Evolutionary conservation across 2,797 vertebrate species (phyloP).

Genomic region (Halcyon smyrnensis): DNA sequence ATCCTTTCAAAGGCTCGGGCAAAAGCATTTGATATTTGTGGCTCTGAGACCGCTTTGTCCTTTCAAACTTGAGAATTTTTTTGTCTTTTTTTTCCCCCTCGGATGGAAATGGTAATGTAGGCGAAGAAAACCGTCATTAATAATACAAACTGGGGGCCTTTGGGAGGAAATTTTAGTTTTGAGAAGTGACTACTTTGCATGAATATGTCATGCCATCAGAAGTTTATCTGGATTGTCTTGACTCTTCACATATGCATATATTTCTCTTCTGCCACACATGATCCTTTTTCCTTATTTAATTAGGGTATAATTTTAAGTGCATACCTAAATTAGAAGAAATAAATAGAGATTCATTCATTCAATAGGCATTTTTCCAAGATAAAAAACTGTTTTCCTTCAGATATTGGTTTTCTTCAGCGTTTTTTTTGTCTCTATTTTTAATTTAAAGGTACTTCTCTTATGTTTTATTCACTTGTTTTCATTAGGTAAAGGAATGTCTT

Average conservation of each 20-base stretch:
- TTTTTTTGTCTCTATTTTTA: slow-evolving; percentile 65
- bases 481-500: slow-evolving; percentile 73
- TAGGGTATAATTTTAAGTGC: slow-evolving; percentile 59
- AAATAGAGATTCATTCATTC: slow-evolving; percentile 45
- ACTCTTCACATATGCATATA: slow-evolving; percentile 39
- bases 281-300: slow-evolving; percentile 64
- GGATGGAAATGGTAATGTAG: slow-evolving; percentile 15
- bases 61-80: slow-evolving; percentile 16
- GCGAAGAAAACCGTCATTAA: slow-evolving; percentile 48
- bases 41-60: not conserved
- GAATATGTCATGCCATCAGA: slow-evolving; percentile 34
- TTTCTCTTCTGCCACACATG: slow-evolving; percentile 40
- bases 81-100: slow-evolving; percentile 10
- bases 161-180: slow-evolving; percentile 44
- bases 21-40: not conserved
- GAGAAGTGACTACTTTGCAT: slow-evolving; percentile 39
- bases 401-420: not conserved
- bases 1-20: not conserved
- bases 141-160: slow-evolving; percentile 50
- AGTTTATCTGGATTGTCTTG: slow-evolving; percentile 62
- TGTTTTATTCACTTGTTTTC: slow-evolving; percentile 76
- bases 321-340: slow-evolving; percentile 39
- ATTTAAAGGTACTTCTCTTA: slow-evolving; percentile 69
- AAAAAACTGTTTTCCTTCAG: not conserved
- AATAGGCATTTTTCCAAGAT: not conserved